phyloP scores from a whole-genome alignment of 2,888 invertebrate species.

The Ellobium chinense region DNA sequence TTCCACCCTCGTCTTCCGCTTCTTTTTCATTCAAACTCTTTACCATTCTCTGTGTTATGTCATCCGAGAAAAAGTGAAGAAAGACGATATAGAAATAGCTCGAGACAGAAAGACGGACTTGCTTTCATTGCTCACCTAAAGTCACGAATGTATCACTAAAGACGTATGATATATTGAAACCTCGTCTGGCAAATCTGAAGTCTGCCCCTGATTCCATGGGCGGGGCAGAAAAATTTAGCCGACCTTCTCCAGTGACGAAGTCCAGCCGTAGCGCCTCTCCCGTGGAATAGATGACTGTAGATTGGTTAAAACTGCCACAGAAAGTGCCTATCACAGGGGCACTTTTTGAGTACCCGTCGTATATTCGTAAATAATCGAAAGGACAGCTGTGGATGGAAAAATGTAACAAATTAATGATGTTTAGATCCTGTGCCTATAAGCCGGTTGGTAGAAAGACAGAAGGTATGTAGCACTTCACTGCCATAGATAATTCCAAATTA shows the following conservation, averaged over 20 bases:
- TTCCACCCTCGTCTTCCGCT: too few relatives aligned
- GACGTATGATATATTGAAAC: conserved; percentile 98
- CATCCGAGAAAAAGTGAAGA: too few relatives aligned
- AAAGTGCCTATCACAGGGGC: conserved; percentile 96
- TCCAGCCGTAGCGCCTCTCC: conserved; percentile 93
- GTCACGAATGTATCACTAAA: conserved; percentile 99
- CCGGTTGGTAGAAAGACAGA: too few relatives aligned
- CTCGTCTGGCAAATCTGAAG: conserved; percentile 88
- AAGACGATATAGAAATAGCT: too few relatives aligned
- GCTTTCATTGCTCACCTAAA: conserved; percentile 86
- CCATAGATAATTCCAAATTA: too few relatives aligned
- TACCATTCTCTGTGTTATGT: too few relatives aligned
- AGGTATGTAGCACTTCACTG: too few relatives aligned
- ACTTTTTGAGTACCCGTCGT: conserved; percentile 94
- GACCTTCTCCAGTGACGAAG: conserved; percentile 93
- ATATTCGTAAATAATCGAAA: conserved; percentile 97
- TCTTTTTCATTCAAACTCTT: too few relatives aligned
- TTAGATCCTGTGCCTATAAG: too few relatives aligned
- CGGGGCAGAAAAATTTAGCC: conserved; percentile 78
- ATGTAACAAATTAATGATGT: too few relatives aligned
- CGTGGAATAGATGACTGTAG: conserved; percentile 94
- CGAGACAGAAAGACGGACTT: too few relatives aligned
- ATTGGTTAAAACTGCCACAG: conserved; percentile 97
- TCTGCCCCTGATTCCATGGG: conserved; percentile 67
- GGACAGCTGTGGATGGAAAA: conserved; percentile 96